Base-by-base conservation (phyloP, 2,797 vertebrate genomes). In the Podarcis lilfordi region DNA sequence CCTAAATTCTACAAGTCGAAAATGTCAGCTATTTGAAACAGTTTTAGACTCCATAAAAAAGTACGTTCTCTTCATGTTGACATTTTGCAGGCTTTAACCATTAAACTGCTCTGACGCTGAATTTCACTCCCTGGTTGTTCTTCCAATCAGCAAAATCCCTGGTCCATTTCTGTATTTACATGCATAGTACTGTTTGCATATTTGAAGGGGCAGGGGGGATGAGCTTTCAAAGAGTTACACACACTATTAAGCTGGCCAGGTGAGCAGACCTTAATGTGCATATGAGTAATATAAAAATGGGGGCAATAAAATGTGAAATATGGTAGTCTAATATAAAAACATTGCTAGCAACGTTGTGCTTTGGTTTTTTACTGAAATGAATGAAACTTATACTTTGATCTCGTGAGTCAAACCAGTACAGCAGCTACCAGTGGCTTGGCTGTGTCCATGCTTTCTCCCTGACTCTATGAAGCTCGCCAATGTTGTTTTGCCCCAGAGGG, bases 51-150 rank as follows among this genome's bases (percentile, higher is more conserved):
- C 92, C 80, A 92, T 87, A 92, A 91, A 93, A 89, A 84, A 8
- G 55, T 74, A 13, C 2, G 1, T 64, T n/a, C 7, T 85, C 40
- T 94, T 90, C 85, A 55, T 71, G 88, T 59, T 94, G 91, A 95
- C 91, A 92, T 85, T 87, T 50, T 93, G 84, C 92, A 94, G 90
- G 86, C 50, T 94, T 89, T 91, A 92, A 91, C 89, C 84, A 85
- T 89, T 91, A 93, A 94, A 92, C 59, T 3, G 1, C 86, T 93
- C 88, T 80, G 90, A 94, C 86, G 91, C 90, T 15, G 3, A 89
- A 81, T 88, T 93, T 91, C 66, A 69, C 27, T 94, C 91, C 77
- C 84, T 13, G 66, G 77, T 86, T 92, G 81, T 66, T 94, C 84
- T 94, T 84, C 93, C 86, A 89, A 91, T 86, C 40, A 95, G 61